Evolutionary conservation across 2,113 vertebrate species (phyloP).

Genomic region (Calidris pugnax): DNA sequence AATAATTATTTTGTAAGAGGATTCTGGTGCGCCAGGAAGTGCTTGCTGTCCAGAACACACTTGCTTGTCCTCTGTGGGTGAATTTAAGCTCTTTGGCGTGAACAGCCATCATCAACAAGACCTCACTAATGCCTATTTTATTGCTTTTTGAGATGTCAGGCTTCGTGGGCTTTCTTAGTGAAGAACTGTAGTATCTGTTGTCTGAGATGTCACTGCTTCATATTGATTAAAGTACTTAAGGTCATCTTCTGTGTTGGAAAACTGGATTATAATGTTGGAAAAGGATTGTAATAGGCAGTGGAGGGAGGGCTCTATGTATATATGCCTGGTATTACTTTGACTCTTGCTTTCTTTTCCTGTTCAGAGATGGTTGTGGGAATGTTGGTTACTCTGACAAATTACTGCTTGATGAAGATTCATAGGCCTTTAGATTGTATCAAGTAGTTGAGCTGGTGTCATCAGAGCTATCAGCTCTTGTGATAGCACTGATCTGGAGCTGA

Average conservation of each 20-base stretch:
- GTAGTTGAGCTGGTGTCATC: neutral
- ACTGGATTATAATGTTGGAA: neutral
- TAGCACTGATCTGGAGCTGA: neutral
- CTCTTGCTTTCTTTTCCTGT: neutral
- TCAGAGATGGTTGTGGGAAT: neutral
- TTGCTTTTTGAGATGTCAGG: neutral
- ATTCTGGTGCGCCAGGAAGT: neutral
- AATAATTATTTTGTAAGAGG: conserved; percentile 15
- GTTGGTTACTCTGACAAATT: neutral
- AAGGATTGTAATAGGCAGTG: neutral
- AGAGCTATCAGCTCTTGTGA: neutral
- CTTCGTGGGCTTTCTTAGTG: neutral
- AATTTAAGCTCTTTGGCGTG: neutral
- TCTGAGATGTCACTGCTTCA: neutral
- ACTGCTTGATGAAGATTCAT: neutral
- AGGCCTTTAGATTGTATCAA: neutral
- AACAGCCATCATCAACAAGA: neutral
- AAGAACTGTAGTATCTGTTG: neutral
- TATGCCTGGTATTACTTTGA: neutral
- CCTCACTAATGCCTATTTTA: neutral
- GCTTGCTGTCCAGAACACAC: neutral
- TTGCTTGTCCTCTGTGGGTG: neutral
- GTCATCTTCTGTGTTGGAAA: neutral
- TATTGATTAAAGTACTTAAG: neutral
- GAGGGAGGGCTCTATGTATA: neutral